Conservation (phyloP, 64 coral and sea anemone genomes). For the Actinia equina region DNA sequence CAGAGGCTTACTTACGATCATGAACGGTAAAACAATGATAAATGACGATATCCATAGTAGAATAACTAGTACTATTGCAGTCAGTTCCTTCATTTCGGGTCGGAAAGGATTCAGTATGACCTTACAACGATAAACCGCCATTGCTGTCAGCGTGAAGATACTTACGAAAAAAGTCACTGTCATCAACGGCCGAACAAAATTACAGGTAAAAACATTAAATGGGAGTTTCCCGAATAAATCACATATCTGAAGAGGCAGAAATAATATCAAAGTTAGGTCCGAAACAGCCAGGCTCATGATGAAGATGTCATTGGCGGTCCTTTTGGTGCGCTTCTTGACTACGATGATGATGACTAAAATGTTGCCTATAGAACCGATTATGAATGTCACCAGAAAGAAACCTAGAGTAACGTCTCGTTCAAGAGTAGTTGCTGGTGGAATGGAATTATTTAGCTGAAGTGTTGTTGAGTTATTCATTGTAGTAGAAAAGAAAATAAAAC, state of each 20-base stretch:
- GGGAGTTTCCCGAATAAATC: constrained; percentile 47
- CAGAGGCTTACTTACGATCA: constrained; percentile 49
- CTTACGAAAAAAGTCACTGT: constrained; percentile 75
- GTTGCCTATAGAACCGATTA: constrained; percentile 67
- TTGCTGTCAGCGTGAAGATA: constrained; percentile 75
- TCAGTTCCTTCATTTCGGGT: constrained; percentile 55
- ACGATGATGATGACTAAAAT: constrained; percentile 67
- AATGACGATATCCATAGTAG: constrained; percentile 72
- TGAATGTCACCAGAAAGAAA: constrained; percentile 60
- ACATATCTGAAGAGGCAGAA: constrained; percentile 72
- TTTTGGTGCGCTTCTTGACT: constrained; percentile 55
- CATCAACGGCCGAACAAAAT: constrained; percentile 71
- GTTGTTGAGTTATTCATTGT: not conserved
- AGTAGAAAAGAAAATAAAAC: not conserved
- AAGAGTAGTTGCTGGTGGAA: not conserved
- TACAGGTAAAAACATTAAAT: constrained; percentile 52
- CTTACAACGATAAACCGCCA: constrained; percentile 82
- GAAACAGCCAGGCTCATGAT: constrained; percentile 88
- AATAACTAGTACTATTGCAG: constrained; percentile 39
- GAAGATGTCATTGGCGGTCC: constrained; percentile 86
- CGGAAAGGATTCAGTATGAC: constrained; percentile 84
- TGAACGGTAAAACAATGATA: constrained; percentile 55
- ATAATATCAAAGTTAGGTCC: constrained; percentile 72
- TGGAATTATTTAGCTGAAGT: not conserved
- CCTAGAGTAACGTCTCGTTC: constrained; percentile 52